Evolutionary conservation across 2,113 vertebrate genomes (phyloP).

Genomic region (Raja brachyura): DNA sequence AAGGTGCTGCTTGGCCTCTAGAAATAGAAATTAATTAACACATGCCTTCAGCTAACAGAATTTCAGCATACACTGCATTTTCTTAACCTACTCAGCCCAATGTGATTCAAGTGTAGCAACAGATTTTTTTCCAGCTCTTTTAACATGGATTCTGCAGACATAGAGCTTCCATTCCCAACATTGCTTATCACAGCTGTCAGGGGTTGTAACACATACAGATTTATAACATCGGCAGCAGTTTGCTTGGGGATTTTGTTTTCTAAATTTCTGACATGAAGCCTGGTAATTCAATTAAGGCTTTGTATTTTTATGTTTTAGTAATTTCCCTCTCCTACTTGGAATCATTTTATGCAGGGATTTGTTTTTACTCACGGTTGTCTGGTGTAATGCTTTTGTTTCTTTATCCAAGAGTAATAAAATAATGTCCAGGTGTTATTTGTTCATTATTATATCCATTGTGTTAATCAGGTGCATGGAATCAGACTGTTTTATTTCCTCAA

Average conservation of each 20-base stretch:
- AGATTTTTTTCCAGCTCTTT: neutral
- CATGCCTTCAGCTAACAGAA: neutral
- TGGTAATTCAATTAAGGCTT: neutral
- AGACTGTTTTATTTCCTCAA: neutral
- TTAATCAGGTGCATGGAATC: neutral
- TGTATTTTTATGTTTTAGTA: neutral
- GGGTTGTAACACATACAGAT: too few species aligned
- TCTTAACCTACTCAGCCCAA: neutral
- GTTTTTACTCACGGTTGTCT: neutral
- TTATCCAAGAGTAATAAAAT: neutral
- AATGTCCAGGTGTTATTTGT: neutral
- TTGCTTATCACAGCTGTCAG: too few species aligned
- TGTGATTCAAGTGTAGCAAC: neutral
- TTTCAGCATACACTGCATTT: neutral
- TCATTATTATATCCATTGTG: slow-evolving; percentile 6
- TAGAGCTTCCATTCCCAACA: too few species aligned
- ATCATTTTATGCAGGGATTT: slow-evolving; percentile 8
- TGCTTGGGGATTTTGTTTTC: too few species aligned
- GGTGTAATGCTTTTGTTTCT: neutral
- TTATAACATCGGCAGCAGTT: too few species aligned
- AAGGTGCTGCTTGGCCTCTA: neutral
- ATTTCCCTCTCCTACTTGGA: neutral
- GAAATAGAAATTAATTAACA: neutral
- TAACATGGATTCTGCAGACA: too few species aligned
- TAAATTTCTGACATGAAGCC: neutral